phyloP scores from a whole-genome alignment of 2,113 vertebrate genomes.

The Semnopithecus entellus region DNA sequence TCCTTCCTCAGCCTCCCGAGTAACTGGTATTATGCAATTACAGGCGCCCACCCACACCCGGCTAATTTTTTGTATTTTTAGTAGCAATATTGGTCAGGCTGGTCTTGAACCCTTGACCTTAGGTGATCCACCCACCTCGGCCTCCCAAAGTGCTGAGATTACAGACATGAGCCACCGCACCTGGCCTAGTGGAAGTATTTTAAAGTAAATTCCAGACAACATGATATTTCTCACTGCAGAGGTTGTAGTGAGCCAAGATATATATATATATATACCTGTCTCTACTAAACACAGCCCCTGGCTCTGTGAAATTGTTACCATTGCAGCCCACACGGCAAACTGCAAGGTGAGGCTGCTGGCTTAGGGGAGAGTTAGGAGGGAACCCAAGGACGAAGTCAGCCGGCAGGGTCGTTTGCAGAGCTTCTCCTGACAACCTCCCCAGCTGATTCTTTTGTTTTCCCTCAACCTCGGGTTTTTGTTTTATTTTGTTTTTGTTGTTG shows the following conservation, averaged over 20 bases:
- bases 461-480: neutral
- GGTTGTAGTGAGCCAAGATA: too few relatives aligned
- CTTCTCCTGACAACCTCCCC: neutral
- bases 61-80: too few relatives aligned
- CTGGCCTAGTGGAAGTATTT: neutral
- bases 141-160: too few relatives aligned
- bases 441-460: neutral
- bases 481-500: neutral
- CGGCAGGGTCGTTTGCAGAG: fast-evolving
- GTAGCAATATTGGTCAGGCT: too few relatives aligned
- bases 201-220: neutral
- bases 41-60: too few relatives aligned
- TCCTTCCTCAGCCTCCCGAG: too few relatives aligned
- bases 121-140: too few relatives aligned
- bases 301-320: neutral
- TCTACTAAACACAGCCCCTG: too few relatives aligned
- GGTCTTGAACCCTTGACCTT: too few relatives aligned
- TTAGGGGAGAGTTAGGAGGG: neutral
- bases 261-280: too few relatives aligned
- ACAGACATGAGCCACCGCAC: too few relatives aligned
- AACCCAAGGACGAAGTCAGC: neutral
- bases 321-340: neutral
- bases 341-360: neutral
- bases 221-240: neutral
- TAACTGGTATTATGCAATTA: too few relatives aligned